These are phyloP conservation scores for Onychostoma macrolepis DNA, from an alignment of 2,113 vertebrate species.

Conservation along the genomic window DNA sequence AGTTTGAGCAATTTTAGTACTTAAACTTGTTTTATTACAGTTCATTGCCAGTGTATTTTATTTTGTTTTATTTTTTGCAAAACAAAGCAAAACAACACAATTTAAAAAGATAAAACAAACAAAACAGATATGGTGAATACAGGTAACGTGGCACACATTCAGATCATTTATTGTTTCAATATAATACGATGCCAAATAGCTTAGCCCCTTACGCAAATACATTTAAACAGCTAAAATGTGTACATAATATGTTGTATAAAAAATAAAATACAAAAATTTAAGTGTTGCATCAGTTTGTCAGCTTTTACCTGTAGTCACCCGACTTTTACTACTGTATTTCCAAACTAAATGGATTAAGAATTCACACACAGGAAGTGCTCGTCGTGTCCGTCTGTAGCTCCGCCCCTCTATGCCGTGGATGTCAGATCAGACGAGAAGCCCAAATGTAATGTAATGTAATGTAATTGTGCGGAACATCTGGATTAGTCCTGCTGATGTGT, in stretches of 20 bases:
- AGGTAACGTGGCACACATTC: neutral
- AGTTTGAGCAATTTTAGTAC: neutral
- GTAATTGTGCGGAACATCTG: slow-evolving; percentile 70
- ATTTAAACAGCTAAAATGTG: neutral
- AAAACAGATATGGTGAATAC: neutral
- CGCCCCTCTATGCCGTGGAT: slow-evolving; percentile 46
- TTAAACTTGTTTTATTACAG: too few relatives aligned
- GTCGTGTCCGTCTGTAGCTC: neutral
- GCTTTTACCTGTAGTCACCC: neutral
- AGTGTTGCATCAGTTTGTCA: neutral
- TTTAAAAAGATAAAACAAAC: neutral
- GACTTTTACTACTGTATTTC: neutral
- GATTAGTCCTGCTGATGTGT: slow-evolving; percentile 64
- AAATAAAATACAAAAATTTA: neutral
- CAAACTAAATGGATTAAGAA: neutral
- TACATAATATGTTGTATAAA: neutral
- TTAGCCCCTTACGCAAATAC: neutral
- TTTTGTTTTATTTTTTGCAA: too few relatives aligned
- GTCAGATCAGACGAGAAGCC: slow-evolving; percentile 60
- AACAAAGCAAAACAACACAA: neutral
- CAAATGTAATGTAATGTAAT: slow-evolving; percentile 73
- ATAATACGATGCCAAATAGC: neutral
- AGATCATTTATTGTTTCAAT: neutral
- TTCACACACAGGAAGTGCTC: neutral
- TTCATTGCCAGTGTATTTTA: too few relatives aligned